Base-by-base conservation (phyloP, 2,888 invertebrate species). In the Metalampra italica region DNA sequence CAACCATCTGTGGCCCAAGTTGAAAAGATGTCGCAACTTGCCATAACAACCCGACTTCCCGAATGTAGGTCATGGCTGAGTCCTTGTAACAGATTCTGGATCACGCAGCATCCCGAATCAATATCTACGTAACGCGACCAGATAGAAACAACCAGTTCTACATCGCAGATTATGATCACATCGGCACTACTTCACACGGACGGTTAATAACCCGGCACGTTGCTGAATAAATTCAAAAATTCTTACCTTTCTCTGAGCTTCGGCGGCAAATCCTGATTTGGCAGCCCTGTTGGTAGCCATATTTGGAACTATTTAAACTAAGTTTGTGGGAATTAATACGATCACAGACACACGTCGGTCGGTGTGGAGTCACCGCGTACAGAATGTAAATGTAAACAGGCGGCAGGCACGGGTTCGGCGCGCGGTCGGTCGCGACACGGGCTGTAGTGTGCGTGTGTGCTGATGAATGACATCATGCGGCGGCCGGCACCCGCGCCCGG, bases 231-330 rank as follows among this genome's bases (percentile, higher is more conserved):
- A 53, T 55, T 45, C 42, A 47, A 52, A 54, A 30, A 36, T 58
- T 63, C 92, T 92, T 86, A 98, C 98, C 94, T 97, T 98, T 79
- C 95, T 93, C 88, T 98, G 97, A 47, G 97, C 97, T 84, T 98
- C 98, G 51, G 97, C 97, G 66, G 97, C 98, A 91, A 97, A 96
- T 93, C 98, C 98, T 74, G 96, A 96, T 85, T 96, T 96, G 53
- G 96, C 91, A 66, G 96, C 96, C 81, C 97, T 91, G 91, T 95
- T 93, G 83, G 91, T 92, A 66, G 95, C 95, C 95, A 96, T 96
- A 65, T 57, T 78, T 65, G 63, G 65, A 71, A 74, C 69, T 77
- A 75, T 66, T 52, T 72, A 66, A 69, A 64, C 68, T 64, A 75
- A 68, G 71, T 64, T 73, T 74, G 75, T 76, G 75, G 77, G 74